Evolutionary conservation across 2,113 vertebrate species (phyloP), one percentile per base, ranked within the genome.

Genomic region (Aleadryas rufinucha): DNA sequence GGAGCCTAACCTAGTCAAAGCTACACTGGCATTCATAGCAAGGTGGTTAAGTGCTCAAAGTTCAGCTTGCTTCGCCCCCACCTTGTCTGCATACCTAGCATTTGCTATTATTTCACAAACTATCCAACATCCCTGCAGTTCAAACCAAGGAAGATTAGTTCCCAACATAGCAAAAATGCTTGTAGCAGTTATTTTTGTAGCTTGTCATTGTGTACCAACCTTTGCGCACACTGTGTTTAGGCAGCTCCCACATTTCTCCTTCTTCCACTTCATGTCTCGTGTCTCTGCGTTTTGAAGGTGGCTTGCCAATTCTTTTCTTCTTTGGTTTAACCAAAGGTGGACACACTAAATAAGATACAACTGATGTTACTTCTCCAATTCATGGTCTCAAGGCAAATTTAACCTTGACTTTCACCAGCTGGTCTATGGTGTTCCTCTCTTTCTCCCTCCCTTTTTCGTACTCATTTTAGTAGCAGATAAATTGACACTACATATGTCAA

Each of bases 211-310:
- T 26, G 22, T 14, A 91, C 97, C 74, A 87, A 98, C 97, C 96
- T 96, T 80, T 97, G 78, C 13, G 81, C 24, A 49, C 18, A 0
- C 39, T 31, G 33, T 77, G 69, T 89, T 80, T 96, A 18, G 96
- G 93, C 49, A 96, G 61, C 37, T 97, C 97, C 96, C 94, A 93
- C 65, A 54, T n/a, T 84, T 97, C 96, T 45, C 4, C 49, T 68
- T 96, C 96, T 90, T 97, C 97, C 37, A 79, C 42, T 49, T 97
- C 97, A 53, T 30, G 66, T 56, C 94, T 97, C 10, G 6, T 96
- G 90, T 96, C 93, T 89, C 97, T 97, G 78, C 79, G 64, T 87
- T 98, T 98, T 37, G 80, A 93, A 30, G 87, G 92, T 84, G 94
- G 90, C 45, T 97, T 97, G 57, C 64, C 35, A 31, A 80, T 28